Evolutionary conservation across 2,888 invertebrate species (phyloP).

Genomic region (Nomada goodeniana): DNA sequence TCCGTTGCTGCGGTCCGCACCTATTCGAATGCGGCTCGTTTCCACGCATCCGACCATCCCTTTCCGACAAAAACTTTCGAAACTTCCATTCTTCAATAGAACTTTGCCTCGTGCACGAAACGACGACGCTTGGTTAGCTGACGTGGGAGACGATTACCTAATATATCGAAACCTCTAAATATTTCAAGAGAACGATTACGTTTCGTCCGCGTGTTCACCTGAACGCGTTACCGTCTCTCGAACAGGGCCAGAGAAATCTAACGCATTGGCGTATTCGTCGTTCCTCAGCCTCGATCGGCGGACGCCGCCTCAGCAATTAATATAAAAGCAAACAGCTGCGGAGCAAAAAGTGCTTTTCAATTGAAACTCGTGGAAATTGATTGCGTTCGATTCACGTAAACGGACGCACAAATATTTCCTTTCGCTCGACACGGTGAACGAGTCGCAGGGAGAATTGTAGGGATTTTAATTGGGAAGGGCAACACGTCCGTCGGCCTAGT

Average conservation of each 20-base stretch:
- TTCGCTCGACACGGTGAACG: background rate
- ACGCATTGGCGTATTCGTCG: slow-evolving; percentile 13
- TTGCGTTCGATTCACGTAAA: background rate
- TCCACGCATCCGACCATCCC: too few relatives aligned
- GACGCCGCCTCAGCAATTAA: too few relatives aligned
- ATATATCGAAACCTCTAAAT: slow-evolving; percentile 18
- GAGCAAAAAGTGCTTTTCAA: too few relatives aligned
- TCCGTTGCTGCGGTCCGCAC: slow-evolving; percentile 17
- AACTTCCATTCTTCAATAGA: background rate
- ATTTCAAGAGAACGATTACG: slow-evolving; percentile 44
- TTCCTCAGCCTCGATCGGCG: too few relatives aligned
- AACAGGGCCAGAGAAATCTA: slow-evolving; percentile 46
- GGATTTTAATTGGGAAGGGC: slow-evolving; percentile 49
- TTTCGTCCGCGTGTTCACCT: slow-evolving; percentile 54
- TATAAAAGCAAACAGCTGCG: too few relatives aligned
- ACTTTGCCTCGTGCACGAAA: background rate
- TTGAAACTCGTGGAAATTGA: too few relatives aligned
- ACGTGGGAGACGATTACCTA: slow-evolving; percentile 22
- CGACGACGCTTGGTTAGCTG: background rate
- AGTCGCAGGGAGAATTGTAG: background rate
- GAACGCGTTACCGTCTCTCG: slow-evolving; percentile 39
- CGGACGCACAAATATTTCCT: background rate
- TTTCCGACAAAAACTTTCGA: too few relatives aligned
- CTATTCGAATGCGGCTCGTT: too few relatives aligned
- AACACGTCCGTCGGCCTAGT: slow-evolving; percentile 50